Percentiles rank a stretch among this genome's conserved stretches.
Evolutionary conservation across 2,113 vertebrate genomes (phyloP).

Genomic region (Cyphomyrus discorhynchus): DNA sequence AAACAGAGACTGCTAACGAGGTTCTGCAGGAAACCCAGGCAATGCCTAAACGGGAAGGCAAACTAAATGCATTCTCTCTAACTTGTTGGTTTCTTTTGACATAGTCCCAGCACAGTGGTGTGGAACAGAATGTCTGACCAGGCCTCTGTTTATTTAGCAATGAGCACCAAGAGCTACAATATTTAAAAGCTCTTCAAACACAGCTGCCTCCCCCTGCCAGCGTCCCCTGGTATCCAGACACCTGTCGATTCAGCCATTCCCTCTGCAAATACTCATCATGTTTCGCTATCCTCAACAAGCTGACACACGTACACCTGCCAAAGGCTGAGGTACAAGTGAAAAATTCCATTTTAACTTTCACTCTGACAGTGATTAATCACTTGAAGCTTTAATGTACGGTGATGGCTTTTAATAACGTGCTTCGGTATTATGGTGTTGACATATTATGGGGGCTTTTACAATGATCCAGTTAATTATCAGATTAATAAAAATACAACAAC

Average conservation of each 20-base stretch:
- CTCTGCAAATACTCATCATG: neutral
- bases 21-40: neutral
- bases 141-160: neutral
- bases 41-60: neutral
- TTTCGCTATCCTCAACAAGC: neutral
- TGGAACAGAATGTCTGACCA: neutral
- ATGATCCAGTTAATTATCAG: neutral
- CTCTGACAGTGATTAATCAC: neutral
- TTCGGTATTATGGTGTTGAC: neutral
- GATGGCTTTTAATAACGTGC: neutral
- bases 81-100: neutral
- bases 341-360: neutral
- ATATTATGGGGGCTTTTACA: neutral
- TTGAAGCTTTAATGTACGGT: neutral
- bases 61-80: neutral
- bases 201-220: neutral
- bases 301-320: neutral
- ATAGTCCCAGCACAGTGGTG: neutral
- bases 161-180: neutral
- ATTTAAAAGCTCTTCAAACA: neutral
- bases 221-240: neutral
- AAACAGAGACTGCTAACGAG: neutral
- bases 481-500: neutral
- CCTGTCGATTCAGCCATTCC: constrained; percentile 3
- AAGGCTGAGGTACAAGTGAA: neutral